A percentile compares a stretch with the other conserved stretches of the same genome.
phyloP scores from a whole-genome alignment of 37 sponge, comb jelly and placozoan species.

The Dysidea cf. avara region DNA sequence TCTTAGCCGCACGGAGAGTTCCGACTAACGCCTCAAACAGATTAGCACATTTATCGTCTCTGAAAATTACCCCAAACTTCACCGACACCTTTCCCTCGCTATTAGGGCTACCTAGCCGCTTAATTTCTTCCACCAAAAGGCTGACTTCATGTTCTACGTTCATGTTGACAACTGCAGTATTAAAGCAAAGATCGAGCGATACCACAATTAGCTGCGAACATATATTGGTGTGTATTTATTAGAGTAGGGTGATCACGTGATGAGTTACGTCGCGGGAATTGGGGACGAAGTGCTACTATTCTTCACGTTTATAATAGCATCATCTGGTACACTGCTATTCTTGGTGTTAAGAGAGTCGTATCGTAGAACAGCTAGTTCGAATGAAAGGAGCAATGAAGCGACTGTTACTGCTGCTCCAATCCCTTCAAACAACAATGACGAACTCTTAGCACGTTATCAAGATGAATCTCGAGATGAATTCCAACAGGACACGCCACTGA shows the following conservation, averaged over 20 bases:
- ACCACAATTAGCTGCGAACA: too few relatives aligned
- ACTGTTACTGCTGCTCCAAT: too few relatives aligned
- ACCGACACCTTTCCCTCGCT: slow-evolving; percentile 62
- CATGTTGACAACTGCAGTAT: slow-evolving; percentile 41
- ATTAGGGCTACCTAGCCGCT: slow-evolving; percentile 77
- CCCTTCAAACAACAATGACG: too few relatives aligned
- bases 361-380: too few relatives aligned
- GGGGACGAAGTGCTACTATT: slow-evolving; percentile 71
- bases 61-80: slow-evolving; percentile 82
- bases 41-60: slow-evolving; percentile 87
- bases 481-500: too few relatives aligned
- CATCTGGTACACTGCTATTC: too few relatives aligned
- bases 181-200: too few relatives aligned
- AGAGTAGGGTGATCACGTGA: neutral
- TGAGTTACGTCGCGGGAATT: slow-evolving; percentile 35
- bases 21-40: slow-evolving; percentile 92
- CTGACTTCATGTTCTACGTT: slow-evolving; percentile 86
- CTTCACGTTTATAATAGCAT: slow-evolving; percentile 13
- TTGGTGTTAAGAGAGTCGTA: too few relatives aligned
- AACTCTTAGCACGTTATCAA: too few relatives aligned
- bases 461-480: too few relatives aligned
- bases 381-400: too few relatives aligned
- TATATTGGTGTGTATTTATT: neutral
- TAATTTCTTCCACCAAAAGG: slow-evolving; percentile 77
- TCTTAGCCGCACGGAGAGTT: slow-evolving; percentile 84